Percentiles rank a stretch among this genome's conserved stretches.
Evolutionary conservation across 2,797 vertebrate species (phyloP).

Genomic region (Microctenopoma stevenorrisi): DNA sequence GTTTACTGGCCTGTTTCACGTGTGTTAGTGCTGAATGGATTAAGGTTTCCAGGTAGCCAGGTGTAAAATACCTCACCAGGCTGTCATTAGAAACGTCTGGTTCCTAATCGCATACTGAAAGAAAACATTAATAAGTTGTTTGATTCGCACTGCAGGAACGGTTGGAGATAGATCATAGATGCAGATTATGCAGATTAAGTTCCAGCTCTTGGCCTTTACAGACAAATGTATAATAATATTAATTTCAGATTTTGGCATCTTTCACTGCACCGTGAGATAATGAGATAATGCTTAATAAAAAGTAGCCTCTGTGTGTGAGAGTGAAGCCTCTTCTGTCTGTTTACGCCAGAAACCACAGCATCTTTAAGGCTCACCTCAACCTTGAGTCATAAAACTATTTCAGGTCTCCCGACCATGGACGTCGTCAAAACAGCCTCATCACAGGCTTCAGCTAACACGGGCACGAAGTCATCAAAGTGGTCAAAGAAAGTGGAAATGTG

Average conservation of each 20-base stretch:
- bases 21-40: slow-evolving; percentile 29
- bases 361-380: background rate
- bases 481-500: background rate
- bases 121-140: slow-evolving; percentile 6
- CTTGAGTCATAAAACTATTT: background rate
- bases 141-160: slow-evolving; percentile 14
- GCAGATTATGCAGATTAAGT: slow-evolving; percentile 1
- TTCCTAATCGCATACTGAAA: background rate
- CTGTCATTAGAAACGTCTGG: slow-evolving; percentile 7
- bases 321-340: background rate
- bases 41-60: slow-evolving; percentile 38
- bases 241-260: slow-evolving; percentile 2
- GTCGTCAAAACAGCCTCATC: background rate
- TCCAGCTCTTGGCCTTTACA: background rate
- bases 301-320: background rate
- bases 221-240: slow-evolving; percentile 3
- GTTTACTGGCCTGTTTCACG: slow-evolving; percentile 56
- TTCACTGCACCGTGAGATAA: background rate
- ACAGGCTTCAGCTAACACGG: background rate
- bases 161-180: slow-evolving; percentile 9
- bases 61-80: slow-evolving; percentile 22
- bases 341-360: background rate
- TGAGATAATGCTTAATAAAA: slow-evolving; percentile 1
- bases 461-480: background rate
- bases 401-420: background rate